These are phyloP conservation scores for Phrynocephalus guinanensis DNA, from an alignment of 2,797 vertebrate species.

Conservation along the genomic window DNA sequence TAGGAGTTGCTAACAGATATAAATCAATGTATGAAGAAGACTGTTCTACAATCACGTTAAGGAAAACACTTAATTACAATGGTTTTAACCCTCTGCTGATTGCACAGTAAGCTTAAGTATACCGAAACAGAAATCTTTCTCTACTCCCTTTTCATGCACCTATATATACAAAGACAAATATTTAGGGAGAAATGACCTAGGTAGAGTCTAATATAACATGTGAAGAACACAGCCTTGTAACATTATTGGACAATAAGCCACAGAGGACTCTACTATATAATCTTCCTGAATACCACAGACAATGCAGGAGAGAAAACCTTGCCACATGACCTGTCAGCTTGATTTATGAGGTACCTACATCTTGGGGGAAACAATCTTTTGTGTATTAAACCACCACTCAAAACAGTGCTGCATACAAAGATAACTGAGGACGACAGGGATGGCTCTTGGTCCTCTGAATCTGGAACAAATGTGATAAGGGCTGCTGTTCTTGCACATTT, in stretches of 20 bases:
- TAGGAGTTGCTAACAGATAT: background rate
- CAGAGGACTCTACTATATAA: slow-evolving; percentile 38
- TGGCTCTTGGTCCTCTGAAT: slow-evolving; percentile 49
- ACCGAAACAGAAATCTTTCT: slow-evolving; percentile 26
- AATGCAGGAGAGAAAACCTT: slow-evolving; percentile 61
- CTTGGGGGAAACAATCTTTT: slow-evolving; percentile 62
- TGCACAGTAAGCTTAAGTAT: slow-evolving; percentile 33
- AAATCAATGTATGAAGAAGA: background rate
- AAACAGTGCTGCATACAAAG: slow-evolving; percentile 63
- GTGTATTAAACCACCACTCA: slow-evolving; percentile 65
- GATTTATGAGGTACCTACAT: slow-evolving; percentile 73
- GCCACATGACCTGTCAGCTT: slow-evolving; percentile 67
- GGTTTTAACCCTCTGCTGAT: slow-evolving; percentile 45
- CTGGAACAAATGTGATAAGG: slow-evolving; percentile 59
- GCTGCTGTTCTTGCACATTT: slow-evolving; percentile 41
- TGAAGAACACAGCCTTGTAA: slow-evolving; percentile 26
- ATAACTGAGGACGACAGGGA: slow-evolving; percentile 60
- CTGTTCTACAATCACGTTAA: slow-evolving; percentile 20
- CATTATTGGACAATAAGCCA: slow-evolving; percentile 58
- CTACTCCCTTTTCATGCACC: background rate
- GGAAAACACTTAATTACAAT: slow-evolving; percentile 48
- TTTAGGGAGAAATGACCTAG: slow-evolving; percentile 34
- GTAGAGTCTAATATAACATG: slow-evolving; percentile 27
- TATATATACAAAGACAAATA: background rate
- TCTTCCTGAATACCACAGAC: slow-evolving; percentile 55